Evolutionary conservation across 64 coral and sea anemone genomes (phyloP).

Genomic region (Platygyra sinensis): DNA sequence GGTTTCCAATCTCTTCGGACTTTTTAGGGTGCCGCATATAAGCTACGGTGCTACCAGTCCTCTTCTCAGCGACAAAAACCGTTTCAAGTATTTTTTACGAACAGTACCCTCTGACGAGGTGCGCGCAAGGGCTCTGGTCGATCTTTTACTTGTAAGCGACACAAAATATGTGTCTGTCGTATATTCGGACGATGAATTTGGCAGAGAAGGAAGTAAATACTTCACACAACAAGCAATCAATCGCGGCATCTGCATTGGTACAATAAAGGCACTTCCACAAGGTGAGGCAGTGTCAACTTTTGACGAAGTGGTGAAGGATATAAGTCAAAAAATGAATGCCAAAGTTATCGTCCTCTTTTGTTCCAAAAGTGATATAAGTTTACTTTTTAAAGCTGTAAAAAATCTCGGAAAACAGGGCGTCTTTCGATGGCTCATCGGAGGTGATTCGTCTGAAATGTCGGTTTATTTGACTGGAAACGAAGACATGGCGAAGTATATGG

Average conservation of each 20-base stretch:
- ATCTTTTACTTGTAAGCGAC: neutral
- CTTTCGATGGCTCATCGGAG: constrained; percentile 21
- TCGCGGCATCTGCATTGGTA: constrained; percentile 11
- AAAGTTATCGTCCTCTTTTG: constrained; percentile 37
- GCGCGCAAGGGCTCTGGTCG: neutral
- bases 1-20: constrained; percentile 35
- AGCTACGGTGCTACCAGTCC: constrained; percentile 36
- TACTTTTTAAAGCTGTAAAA: constrained; percentile 13
- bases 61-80: constrained; percentile 15
- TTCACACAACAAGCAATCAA: constrained; percentile 17
- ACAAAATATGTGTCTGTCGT: constrained; percentile 32
- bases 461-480: constrained; percentile 41
- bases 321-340: neutral
- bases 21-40: constrained; percentile 29
- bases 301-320: neutral
- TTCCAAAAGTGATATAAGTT: constrained; percentile 33
- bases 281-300: neutral
- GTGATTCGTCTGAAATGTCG: constrained; percentile 10
- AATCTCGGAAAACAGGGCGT: neutral
- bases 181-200: constrained; percentile 40
- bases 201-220: neutral
- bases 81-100: constrained; percentile 22
- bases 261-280: neutral
- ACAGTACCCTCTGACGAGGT: constrained; percentile 30
- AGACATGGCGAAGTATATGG: constrained; percentile 2